phyloP scores from a whole-genome alignment of 2,888 invertebrate species.

The Nemapogon koenigi region DNA sequence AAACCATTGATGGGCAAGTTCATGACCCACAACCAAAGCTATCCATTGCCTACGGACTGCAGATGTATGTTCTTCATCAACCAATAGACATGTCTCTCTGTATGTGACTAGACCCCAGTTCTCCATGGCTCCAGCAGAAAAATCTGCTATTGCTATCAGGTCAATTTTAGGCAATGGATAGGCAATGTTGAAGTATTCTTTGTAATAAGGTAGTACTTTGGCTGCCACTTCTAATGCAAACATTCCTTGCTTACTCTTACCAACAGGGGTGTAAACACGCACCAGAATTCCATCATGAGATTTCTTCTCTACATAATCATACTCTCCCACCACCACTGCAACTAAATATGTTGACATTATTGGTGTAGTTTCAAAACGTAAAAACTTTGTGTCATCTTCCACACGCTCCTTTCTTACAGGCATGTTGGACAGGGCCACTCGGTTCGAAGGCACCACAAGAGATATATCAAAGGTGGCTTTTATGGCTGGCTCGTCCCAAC shows the following conservation, averaged over 20 bases:
- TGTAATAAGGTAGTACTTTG: constrained; percentile 91
- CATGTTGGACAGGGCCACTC: constrained; percentile 95
- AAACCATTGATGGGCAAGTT: constrained; percentile 98
- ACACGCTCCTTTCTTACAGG: constrained; percentile 62
- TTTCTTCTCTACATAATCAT: constrained; percentile 87
- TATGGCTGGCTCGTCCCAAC: constrained; percentile 97
- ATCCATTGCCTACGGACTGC: constrained; percentile 84
- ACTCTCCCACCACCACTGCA: constrained; percentile 93
- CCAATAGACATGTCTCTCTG: constrained; percentile 88
- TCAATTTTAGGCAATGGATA: constrained; percentile 97
- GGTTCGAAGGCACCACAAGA: constrained; percentile 79
- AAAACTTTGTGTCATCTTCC: constrained; percentile 54
- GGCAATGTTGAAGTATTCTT: constrained; percentile 92
- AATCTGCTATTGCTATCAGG: constrained; percentile 94
- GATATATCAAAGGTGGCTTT: constrained; percentile 95
- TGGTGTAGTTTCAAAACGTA: constrained; percentile 84
- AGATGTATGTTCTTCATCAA: constrained; percentile 90
- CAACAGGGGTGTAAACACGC: constrained; percentile 85
- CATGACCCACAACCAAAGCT: constrained; percentile 89
- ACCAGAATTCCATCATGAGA: constrained; percentile 84
- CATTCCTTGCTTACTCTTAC: constrained; percentile 89
- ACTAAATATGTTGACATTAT: constrained; percentile 96
- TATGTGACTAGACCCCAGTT: constrained; percentile 97
- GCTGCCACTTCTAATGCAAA: constrained; percentile 94
- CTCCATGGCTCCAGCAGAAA: constrained; percentile 96